Conservation (phyloP, 2,113 vertebrate genomes). For the Sula dactylatra region DNA sequence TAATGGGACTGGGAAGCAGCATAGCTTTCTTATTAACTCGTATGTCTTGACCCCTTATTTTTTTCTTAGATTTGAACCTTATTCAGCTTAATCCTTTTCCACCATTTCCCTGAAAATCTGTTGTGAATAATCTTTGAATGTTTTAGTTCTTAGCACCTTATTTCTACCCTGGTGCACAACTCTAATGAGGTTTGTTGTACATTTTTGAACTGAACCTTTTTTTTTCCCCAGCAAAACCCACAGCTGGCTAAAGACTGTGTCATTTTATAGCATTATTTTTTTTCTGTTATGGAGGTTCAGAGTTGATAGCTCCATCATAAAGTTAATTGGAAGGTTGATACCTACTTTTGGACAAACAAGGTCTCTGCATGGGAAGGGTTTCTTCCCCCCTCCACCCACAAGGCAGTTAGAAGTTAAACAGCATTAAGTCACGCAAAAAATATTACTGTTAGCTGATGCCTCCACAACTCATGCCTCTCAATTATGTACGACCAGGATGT, state of each 20-base stretch:
- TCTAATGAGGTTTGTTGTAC: background rate
- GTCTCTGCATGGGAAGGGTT: background rate
- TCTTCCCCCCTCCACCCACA: background rate
- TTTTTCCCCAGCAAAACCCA: background rate
- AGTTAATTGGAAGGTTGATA: background rate
- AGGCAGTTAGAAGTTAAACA: background rate
- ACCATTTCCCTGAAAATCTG: background rate
- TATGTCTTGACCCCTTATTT: background rate
- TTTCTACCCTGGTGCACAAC: background rate
- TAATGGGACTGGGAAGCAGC: background rate
- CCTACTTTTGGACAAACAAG: background rate
- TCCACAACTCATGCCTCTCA: background rate
- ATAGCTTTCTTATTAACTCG: background rate
- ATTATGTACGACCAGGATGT: background rate
- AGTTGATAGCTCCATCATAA: background rate
- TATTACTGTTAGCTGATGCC: background rate
- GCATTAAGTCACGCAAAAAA: background rate
- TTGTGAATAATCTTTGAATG: background rate
- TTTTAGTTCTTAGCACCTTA: background rate
- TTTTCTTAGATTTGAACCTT: background rate
- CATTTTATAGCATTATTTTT: background rate
- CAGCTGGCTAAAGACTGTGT: background rate
- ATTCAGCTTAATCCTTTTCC: background rate
- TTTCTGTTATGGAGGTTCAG: background rate
- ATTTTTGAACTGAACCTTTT: background rate